Conservation (phyloP, 2,888 invertebrate species). For the Callinectes sapidus region DNA sequence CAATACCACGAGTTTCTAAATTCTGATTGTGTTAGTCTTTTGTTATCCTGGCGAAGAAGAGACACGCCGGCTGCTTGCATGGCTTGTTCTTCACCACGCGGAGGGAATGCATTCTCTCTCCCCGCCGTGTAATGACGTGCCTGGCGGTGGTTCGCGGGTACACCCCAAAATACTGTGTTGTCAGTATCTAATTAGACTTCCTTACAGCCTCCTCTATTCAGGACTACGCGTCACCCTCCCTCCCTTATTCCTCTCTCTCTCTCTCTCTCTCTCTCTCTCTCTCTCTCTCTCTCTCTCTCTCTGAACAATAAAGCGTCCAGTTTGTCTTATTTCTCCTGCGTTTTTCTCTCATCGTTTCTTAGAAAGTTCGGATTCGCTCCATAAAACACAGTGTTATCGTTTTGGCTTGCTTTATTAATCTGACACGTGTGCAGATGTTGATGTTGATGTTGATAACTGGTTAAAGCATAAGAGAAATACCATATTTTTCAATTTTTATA, state of each 20-base stretch:
- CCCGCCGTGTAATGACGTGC: background rate
- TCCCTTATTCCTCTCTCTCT: background rate
- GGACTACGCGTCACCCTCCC: background rate
- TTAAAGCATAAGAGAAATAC: too few species aligned
- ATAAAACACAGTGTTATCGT: too few species aligned
- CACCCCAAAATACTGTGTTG: background rate
- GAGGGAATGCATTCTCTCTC: background rate
- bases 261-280: background rate
- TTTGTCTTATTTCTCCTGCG: too few species aligned
- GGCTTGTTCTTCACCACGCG: background rate
- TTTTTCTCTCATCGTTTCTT: too few species aligned
- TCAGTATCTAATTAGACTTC: conserved; percentile 28
- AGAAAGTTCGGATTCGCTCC: too few species aligned
- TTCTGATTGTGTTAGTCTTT: background rate
- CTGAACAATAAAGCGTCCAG: too few species aligned
- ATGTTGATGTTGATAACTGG: too few species aligned
- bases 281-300: too few species aligned
- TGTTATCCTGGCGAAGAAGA: background rate
- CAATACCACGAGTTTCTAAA: background rate
- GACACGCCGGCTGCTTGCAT: background rate
- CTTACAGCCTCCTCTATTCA: background rate
- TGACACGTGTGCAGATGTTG: too few species aligned
- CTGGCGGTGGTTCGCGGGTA: background rate
- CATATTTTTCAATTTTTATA: too few species aligned
- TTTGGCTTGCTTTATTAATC: too few species aligned